Evolutionary conservation across 1,140 invertebrate genomes (phyloP), one percentile per base, ranked within the genome.

Genomic region (Anastrepha ludens): DNA sequence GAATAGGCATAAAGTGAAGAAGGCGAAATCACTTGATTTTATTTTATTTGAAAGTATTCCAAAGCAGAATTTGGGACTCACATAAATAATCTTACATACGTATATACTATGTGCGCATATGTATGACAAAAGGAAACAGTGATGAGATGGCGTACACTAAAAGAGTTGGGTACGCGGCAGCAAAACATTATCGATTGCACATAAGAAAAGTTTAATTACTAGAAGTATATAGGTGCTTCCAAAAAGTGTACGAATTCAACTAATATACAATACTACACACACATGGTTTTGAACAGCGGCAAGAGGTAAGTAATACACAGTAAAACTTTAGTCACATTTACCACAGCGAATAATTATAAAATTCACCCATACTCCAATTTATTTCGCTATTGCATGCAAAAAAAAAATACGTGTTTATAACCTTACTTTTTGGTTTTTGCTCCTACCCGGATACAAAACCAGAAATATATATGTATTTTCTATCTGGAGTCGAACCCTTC

Each of bases 171-270:
- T 74, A 74, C 67, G 41, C 67, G 67, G 39, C 41, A 74, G 41
- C 13, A 44, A 44, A 74, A 74, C 65, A 67, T 44, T 44, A 74
- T 74, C 67, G 67, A 74, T 74, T 41, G 39, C 39, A 74, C 67
- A 74, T 44, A 67, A 74, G 67, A 74, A 74, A 74, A n/a, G 44
- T 47, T 47, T 74, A 74, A 74, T 74, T 74, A 74, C 67, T 13
- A 74, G 39, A 74, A 39, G 39, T 41, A 74, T 41, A 2, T 74
- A 74, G 67, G 67, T 74, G 67, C 39, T 41, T 1, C 41, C 13
- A 44, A 47, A 67, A 67, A 67, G 64, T 74, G 67, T 44, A 44
- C 15, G 6, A 47, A 47, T 4, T 39, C 15, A 74, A 47, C 15
- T n/a, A 44, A 74, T 47, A 6, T 44, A 44, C 39, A 74, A 39